A percentile compares a stretch with the other conserved stretches of the same genome.
These are phyloP conservation scores for Sinocyclocheilus maitianheensis DNA, from an alignment of 2,113 vertebrate species.

Conservation along the genomic window DNA sequence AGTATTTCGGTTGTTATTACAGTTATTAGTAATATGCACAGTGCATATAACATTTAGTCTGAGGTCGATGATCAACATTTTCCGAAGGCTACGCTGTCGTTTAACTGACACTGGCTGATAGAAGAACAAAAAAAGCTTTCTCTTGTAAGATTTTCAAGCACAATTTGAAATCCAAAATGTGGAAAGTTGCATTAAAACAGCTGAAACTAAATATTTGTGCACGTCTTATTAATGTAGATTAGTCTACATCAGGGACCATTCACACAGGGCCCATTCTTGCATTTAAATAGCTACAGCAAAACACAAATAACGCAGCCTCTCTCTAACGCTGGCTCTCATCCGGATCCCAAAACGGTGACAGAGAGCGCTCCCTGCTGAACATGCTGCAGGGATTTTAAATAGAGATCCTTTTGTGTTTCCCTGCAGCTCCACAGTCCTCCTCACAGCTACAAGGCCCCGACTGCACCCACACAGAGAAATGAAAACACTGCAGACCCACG, in stretches of 20 bases:
- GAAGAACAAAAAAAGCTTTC: not conserved
- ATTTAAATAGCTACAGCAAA: not conserved
- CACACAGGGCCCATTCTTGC: not conserved
- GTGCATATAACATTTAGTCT: not conserved
- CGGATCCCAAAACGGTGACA: constrained; percentile 7
- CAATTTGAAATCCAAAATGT: not conserved
- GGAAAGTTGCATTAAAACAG: not conserved
- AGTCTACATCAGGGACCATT: not conserved
- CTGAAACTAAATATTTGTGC: not conserved
- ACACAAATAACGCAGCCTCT: not conserved
- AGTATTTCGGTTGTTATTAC: not conserved
- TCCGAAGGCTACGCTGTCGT: not conserved
- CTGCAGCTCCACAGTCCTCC: constrained; percentile 60
- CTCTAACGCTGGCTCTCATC: not conserved
- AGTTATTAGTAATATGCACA: not conserved
- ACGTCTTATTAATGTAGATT: too few relatives aligned
- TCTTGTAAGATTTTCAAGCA: not conserved
- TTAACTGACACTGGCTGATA: not conserved
- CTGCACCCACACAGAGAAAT: constrained; percentile 56
- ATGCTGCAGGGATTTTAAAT: constrained; percentile 66
- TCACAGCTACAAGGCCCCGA: constrained; percentile 56
- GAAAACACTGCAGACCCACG: constrained; percentile 28
- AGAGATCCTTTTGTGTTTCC: constrained; percentile 66
- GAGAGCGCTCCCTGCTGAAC: constrained; percentile 61
- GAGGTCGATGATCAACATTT: not conserved